phyloP scores from a whole-genome alignment of 2,797 vertebrate species.

The Peromyscus aztecus region DNA sequence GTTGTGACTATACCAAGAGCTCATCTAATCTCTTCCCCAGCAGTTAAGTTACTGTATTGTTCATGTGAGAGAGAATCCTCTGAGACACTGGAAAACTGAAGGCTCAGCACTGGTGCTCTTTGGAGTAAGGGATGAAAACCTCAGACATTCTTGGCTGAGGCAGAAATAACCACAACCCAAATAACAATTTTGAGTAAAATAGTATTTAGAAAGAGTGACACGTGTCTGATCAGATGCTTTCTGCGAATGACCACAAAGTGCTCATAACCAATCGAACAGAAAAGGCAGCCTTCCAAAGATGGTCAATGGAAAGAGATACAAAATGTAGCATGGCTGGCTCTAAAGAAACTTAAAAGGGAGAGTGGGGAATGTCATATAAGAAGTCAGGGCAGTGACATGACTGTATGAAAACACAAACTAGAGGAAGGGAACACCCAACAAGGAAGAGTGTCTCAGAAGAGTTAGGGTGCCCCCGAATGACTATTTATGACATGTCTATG shows the following conservation, averaged over 20 bases:
- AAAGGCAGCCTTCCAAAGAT: not conserved
- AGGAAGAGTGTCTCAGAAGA: not conserved
- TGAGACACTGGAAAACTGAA: not conserved
- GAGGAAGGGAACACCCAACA: not conserved
- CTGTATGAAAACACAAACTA: not conserved
- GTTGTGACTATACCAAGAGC: not conserved
- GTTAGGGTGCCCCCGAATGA: not conserved
- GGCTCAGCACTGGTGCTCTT: not conserved
- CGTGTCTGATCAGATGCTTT: not conserved
- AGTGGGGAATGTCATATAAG: not conserved
- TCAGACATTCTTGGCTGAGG: not conserved
- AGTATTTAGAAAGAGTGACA: conserved; percentile 20
- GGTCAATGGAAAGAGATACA: not conserved
- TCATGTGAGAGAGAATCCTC: not conserved
- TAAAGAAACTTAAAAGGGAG: not conserved
- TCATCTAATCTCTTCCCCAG: not conserved
- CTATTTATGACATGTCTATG: not conserved
- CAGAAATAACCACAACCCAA: not conserved
- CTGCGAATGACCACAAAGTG: not conserved
- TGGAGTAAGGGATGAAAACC: not conserved
- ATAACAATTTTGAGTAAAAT: conserved; percentile 1
- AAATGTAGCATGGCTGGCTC: not conserved
- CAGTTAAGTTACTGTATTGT: not conserved
- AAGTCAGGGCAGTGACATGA: not conserved
- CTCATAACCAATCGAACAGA: not conserved